Evolutionary conservation across 1,140 invertebrate species (phyloP), one percentile per base, ranked within the genome.

Genomic region (Diploscapter pachys): DNA sequence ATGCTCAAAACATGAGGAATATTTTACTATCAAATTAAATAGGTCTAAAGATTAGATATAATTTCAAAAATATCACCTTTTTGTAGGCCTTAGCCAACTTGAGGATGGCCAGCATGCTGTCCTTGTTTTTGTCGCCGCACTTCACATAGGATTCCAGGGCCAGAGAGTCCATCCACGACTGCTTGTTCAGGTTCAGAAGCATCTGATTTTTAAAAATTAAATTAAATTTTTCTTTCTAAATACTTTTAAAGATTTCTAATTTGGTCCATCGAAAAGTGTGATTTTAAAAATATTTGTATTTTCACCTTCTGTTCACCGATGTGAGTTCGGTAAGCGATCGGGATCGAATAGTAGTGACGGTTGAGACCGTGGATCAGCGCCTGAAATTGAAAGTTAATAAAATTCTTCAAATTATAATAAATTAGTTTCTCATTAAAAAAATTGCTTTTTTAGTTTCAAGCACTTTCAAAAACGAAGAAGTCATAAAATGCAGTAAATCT

Each of bases 271-370:
- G 55, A 50, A 13, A 67, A 31, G 31, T 31, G 31, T 31, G 31
- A 77, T 4, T 9, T 52, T 59, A 0, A 9, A 65, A 71, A 3
- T 4, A 6, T 11, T 53, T 5, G 8, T 64, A 69, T 67, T 57
- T 66, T 69, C 81, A 88, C 88, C 85, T 90, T 98, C 85, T 99
- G 96, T 87, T 99, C 97, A 65, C 98, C 87, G 87, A 98, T 94
- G 88, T 98, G 98, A 87, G 98, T 99, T 72, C 95, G 90, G 87
- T 99, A 99, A 87, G 99, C 99, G 84, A 99, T 99, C 86, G 95
- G 95, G 83, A 99, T 98, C 49, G 95, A 98, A 86, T 99, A 99
- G 86, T 99, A 99, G 88, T 99, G 96, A 79, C 97, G 90, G 86
- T 99, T 99, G 3, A 99, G 88, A 48, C 97, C 97, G 86, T 99